Evolutionary conservation across 23 tunicate species (phyloP).

Genomic region (Halocynthia roretzi): DNA sequence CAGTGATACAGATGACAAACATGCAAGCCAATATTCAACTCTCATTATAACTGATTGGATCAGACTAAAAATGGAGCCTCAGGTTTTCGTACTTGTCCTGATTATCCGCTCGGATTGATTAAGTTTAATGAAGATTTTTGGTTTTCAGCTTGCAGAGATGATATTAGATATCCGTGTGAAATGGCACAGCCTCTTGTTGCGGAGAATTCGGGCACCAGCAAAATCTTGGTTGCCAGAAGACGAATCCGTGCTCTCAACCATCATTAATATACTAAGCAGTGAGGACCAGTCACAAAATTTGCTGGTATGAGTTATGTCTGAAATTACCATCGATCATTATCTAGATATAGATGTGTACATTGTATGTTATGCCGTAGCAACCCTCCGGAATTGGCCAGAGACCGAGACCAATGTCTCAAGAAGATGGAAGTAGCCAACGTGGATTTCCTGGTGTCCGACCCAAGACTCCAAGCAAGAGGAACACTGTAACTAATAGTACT

Average conservation of each 20-base stretch:
- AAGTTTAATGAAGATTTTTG: neutral
- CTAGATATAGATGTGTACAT: neutral
- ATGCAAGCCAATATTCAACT: conserved; percentile 29
- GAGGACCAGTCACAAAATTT: conserved; percentile 63
- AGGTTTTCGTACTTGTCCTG: conserved; percentile 22
- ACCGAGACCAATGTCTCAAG: conserved; percentile 69
- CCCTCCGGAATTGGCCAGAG: conserved; percentile 92
- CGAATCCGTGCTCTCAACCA: conserved; percentile 67
- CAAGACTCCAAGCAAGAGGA: conserved; percentile 6
- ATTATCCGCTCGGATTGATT: neutral
- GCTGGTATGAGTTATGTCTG: conserved; percentile 2
- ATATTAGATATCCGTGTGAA: conserved; percentile 63
- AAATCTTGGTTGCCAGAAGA: conserved; percentile 89
- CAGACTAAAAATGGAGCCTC: conserved; percentile 67
- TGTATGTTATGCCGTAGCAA: conserved; percentile 34
- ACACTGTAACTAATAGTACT: too few relatives aligned
- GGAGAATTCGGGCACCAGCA: conserved; percentile 61
- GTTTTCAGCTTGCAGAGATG: conserved; percentile 55
- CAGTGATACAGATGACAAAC: conserved; percentile 52
- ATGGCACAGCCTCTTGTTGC: conserved; percentile 81
- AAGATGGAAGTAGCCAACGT: conserved; percentile 13
- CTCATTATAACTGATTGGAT: conserved; percentile 70
- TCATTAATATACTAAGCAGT: conserved; percentile 77
- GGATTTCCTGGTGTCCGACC: conserved; percentile 16
- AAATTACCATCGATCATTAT: neutral